These are phyloP conservation scores for Drosophila conformis DNA, from an alignment of 2,888 invertebrate genomes.

Conservation along the genomic window DNA sequence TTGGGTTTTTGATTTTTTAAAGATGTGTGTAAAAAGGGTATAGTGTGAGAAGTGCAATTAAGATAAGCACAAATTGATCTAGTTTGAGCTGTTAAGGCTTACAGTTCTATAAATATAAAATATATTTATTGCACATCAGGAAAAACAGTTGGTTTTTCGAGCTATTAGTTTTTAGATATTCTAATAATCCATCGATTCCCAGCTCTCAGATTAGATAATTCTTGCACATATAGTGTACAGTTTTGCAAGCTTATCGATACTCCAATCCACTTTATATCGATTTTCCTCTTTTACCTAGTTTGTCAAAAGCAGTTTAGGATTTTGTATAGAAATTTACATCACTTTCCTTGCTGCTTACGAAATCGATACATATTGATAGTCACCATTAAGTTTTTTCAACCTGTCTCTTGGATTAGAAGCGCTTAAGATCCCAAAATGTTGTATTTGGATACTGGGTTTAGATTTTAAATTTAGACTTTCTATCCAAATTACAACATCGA, in stretches of 20 bases:
- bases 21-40: not conserved
- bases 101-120: not conserved
- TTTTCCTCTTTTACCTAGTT: not conserved
- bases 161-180: not conserved
- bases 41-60: not conserved
- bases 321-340: not conserved
- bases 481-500: not conserved
- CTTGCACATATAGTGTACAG: not conserved
- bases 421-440: not conserved
- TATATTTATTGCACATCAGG: not conserved
- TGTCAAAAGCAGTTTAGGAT: not conserved
- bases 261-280: not conserved
- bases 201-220: not conserved
- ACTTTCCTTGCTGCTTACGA: not conserved
- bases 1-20: not conserved
- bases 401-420: not conserved
- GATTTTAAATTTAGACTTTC: too few species aligned
- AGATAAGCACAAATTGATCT: not conserved
- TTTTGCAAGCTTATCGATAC: not conserved
- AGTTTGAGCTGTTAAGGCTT: not conserved
- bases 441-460: not conserved
- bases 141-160: not conserved
- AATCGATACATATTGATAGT: not conserved
- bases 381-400: rapidly evolving
- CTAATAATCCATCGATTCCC: not conserved